A percentile compares a stretch with the other conserved stretches of the same genome.
These are phyloP conservation scores for Harpagoxenus sublaevis DNA, from an alignment of 2,888 invertebrate genomes.

Conservation along the genomic window DNA sequence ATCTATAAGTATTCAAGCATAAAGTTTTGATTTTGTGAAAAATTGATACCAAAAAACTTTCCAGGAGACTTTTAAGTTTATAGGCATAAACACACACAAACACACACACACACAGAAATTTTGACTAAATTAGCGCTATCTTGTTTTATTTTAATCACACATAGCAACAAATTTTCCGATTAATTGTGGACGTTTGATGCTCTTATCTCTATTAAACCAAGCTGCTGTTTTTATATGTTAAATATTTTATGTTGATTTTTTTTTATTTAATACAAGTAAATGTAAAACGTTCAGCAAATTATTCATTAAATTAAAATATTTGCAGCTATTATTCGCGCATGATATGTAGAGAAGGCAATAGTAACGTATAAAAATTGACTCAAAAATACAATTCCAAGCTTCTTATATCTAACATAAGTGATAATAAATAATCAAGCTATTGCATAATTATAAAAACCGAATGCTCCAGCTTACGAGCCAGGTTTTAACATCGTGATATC, in stretches of 20 bases:
- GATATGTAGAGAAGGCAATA: background rate
- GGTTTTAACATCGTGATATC: background rate
- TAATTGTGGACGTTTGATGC: background rate
- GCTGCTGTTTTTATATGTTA: background rate
- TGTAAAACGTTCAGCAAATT: background rate
- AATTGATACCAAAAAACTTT: background rate
- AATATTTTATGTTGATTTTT: background rate
- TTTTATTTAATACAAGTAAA: background rate
- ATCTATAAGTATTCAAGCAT: background rate
- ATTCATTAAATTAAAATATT: background rate
- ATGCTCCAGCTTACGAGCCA: background rate
- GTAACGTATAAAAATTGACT: background rate
- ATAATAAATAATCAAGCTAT: conserved; percentile 5
- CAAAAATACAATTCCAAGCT: background rate
- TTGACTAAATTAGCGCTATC: background rate
- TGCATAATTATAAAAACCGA: background rate
- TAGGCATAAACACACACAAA: background rate
- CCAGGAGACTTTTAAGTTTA: background rate
- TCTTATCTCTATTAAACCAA: background rate
- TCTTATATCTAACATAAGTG: background rate
- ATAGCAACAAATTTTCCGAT: background rate
- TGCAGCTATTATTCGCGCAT: background rate
- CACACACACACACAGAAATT: background rate
- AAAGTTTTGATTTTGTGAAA: background rate
- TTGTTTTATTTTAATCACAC: background rate